Evolutionary conservation across 2,797 vertebrate species (phyloP).

Genomic region (Lutjanus campechanus): DNA sequence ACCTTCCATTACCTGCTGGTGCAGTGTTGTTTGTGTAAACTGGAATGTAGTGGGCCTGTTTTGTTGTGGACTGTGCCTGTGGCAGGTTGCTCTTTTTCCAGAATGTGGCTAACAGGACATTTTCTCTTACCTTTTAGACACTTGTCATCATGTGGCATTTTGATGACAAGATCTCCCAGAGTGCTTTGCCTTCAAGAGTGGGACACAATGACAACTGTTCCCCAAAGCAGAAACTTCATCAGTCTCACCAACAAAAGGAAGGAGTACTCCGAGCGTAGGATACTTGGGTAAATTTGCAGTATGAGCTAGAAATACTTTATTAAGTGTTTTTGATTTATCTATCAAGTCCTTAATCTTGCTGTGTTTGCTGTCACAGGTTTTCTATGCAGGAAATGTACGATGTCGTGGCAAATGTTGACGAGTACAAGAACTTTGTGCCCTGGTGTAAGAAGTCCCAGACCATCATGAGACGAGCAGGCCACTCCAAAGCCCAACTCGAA

Average conservation of each 20-base stretch:
- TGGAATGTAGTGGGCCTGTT: constrained; percentile 53
- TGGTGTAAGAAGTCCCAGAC: constrained; percentile 96
- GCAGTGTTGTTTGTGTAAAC: constrained; percentile 28
- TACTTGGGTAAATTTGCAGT: constrained; percentile 89
- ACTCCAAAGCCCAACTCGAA: constrained; percentile 93
- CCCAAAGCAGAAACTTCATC: constrained; percentile 89
- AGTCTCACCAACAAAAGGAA: constrained; percentile 94
- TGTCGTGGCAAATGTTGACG: constrained; percentile 95
- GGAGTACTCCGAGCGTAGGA: constrained; percentile 95
- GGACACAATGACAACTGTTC: constrained; percentile 74
- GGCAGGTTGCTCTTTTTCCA: constrained; percentile 44
- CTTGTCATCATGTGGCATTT: constrained; percentile 87
- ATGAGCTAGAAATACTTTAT: not conserved
- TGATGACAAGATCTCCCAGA: constrained; percentile 86
- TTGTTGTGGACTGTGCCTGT: constrained; percentile 30
- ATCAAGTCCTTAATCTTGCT: not conserved
- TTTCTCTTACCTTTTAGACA: constrained; percentile 78
- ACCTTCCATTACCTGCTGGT: constrained; percentile 36
- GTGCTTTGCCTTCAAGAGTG: constrained; percentile 72
- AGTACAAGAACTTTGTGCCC: constrained; percentile 95
- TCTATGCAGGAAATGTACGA: constrained; percentile 98
- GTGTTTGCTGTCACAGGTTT: constrained; percentile 81
- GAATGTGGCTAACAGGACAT: constrained; percentile 36
- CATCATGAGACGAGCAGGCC: constrained; percentile 90
- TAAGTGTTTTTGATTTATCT: not conserved